Evolutionary conservation across 2,797 vertebrate species (phyloP), one percentile per base, ranked within the genome.

Genomic region (Holocentrus rufus): DNA sequence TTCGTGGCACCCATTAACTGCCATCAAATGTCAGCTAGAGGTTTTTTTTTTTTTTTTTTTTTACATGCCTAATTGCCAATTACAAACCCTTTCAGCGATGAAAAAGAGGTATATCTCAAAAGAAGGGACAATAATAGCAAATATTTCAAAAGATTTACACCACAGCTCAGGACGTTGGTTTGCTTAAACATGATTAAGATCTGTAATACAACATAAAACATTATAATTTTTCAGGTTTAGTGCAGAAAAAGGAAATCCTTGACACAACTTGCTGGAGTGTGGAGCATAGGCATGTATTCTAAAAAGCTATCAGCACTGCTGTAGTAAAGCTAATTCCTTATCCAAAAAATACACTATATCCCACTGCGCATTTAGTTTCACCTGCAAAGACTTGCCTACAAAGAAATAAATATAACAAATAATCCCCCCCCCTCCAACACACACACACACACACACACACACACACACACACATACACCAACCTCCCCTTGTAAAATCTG

Each of bases 1-100:
- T n/a, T n/a, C n/a, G n/a, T n/a, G 61, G 79, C 57, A 63, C 78
- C 85, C 86, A 80, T 88, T 85, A 85, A 85, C 70, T 34, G 71
- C 71, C 56, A 55, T 78, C 79, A 80, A 74, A 82, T 74, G 65
- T 62, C 67, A 79, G 65, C 76, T 61, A 74, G 77, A 78, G 68
- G 72, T 36, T 58, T 59, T 77, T 72, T n/a, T n/a, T n/a, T n/a
- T n/a, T n/a, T n/a, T n/a, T n/a, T n/a, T n/a, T n/a, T n/a, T n/a
- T n/a, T 74, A 81, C 79, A 68, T 83, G 58, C 36, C 65, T 71
- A 72, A 86, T 83, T 77, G 76, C 69, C 59, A 77, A 67, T 83
- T 80, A 77, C 76, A 76, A 70, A 70, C 80, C 42, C 76, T 65
- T 77, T 44, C 11, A 14, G 14, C 13, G 39, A 13, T 0, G 39